Conservation (phyloP, 2,797 vertebrate genomes). For the Notoglanidium macrostoma region DNA sequence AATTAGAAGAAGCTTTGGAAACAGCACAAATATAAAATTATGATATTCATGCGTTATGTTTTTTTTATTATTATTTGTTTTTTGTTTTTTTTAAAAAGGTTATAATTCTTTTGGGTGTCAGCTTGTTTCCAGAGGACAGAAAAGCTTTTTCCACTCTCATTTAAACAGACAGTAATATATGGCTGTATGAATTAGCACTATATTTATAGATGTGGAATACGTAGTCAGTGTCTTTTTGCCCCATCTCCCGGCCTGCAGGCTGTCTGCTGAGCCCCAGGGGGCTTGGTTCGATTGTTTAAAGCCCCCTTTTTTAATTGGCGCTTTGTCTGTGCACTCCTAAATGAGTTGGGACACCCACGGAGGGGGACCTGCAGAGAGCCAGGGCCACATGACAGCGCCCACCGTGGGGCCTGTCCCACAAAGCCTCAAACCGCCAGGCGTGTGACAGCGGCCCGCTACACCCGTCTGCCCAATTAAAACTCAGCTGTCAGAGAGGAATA, state of each 20-base stretch:
- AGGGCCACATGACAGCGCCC: constrained; percentile 81
- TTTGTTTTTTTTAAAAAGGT: not conserved
- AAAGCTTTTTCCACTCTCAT: constrained; percentile 12
- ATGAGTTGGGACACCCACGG: constrained; percentile 82
- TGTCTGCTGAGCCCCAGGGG: constrained; percentile 74
- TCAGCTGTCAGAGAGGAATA: constrained; percentile 86
- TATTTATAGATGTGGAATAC: constrained; percentile 69
- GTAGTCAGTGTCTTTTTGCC: constrained; percentile 70
- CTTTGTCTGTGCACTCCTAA: constrained; percentile 82
- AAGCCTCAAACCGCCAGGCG: constrained; percentile 79
- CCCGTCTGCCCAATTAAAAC: constrained; percentile 89
- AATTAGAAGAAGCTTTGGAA: constrained; percentile 18
- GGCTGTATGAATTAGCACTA: constrained; percentile 55
- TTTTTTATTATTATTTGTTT: too few species aligned
- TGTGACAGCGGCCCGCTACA: constrained; percentile 83
- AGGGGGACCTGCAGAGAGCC: constrained; percentile 76
- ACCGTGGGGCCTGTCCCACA: constrained; percentile 79
- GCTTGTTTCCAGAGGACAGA: constrained; percentile 9
- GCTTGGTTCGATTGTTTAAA: constrained; percentile 84
- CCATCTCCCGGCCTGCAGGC: constrained; percentile 70
- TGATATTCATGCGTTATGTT: not conserved
- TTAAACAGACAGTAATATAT: constrained; percentile 56
- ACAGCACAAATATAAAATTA: not conserved
- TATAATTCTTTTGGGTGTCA: not conserved
- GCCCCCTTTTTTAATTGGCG: constrained; percentile 80